A percentile compares a stretch with the other conserved stretches of the same genome.
phyloP scores from a whole-genome alignment of 2,888 invertebrate genomes.

The Eupeodes luniger region DNA sequence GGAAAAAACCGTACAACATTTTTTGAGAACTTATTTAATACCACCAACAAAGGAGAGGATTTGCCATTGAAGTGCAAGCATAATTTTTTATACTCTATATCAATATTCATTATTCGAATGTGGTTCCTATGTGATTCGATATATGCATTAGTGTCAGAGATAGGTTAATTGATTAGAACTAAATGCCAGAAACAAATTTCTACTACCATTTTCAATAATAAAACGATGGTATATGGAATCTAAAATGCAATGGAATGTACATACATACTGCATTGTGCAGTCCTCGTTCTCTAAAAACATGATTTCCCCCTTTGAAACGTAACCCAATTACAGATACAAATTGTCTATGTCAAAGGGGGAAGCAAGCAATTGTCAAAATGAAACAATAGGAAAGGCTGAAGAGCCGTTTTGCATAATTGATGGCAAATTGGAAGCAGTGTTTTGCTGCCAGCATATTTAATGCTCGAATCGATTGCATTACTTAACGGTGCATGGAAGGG shows the following conservation, averaged over 20 bases:
- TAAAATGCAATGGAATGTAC: conserved; percentile 60
- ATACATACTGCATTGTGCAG: conserved; percentile 10
- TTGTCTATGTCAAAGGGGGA: conserved; percentile 72
- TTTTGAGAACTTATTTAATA: background rate
- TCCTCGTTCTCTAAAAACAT: conserved; percentile 19
- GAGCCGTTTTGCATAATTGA: conserved; percentile 83
- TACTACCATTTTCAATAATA: background rate
- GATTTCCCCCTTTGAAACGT: conserved; percentile 59
- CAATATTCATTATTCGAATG: background rate
- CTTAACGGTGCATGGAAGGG: conserved; percentile 6
- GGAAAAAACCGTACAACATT: no score
- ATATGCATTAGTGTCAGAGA: conserved; percentile 66
- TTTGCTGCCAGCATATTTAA: conserved; percentile 77
- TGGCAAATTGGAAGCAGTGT: conserved; percentile 83
- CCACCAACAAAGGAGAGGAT: background rate
- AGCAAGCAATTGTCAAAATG: conserved; percentile 63
- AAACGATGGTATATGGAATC: conserved; percentile 50
- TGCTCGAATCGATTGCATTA: conserved; percentile 68
- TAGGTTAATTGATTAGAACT: conserved; percentile 73
- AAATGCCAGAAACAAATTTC: conserved; percentile 61
- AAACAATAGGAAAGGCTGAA: conserved; percentile 66
- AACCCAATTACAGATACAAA: conserved; percentile 75
- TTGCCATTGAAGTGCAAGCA: background rate
- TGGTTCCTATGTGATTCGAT: conserved; percentile 63
- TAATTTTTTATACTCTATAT: background rate